Conservation (phyloP, 1,140 invertebrate genomes). For the Gryllus bimaculatus region DNA sequence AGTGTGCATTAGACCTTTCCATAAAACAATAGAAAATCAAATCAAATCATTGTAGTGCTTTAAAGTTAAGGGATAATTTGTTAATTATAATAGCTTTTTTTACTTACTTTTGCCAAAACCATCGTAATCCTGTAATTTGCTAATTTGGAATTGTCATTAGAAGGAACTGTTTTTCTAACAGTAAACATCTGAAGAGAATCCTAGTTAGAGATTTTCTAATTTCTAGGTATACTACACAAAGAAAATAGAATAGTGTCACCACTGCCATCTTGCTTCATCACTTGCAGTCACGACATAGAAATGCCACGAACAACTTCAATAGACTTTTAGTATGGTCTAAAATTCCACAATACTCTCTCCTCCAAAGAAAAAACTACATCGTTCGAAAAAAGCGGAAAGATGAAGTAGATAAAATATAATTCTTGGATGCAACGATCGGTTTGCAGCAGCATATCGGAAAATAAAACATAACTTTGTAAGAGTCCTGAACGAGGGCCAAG, state of each 20-base stretch:
- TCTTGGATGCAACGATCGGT: not conserved
- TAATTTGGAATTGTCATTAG: not conserved
- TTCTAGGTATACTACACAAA: not conserved
- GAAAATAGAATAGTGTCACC: constrained; percentile 11
- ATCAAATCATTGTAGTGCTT: not conserved
- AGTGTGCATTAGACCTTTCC: not conserved
- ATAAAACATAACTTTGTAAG: not conserved
- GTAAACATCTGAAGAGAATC: not conserved
- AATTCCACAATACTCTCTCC: not conserved
- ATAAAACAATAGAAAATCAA: not conserved
- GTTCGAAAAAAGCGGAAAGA: not conserved
- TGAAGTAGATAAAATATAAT: not conserved
- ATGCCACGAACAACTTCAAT: constrained; percentile 7
- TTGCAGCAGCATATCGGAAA: not conserved
- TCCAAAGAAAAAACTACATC: constrained; percentile 5
- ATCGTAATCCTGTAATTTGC: not conserved
- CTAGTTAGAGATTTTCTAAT: not conserved
- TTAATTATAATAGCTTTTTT: not conserved
- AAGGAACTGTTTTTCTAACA: not conserved
- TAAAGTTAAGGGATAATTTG: not conserved
- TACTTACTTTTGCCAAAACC: constrained; percentile 4
- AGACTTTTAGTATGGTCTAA: not conserved
- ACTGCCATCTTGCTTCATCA: constrained; percentile 18
- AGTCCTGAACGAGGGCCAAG: not conserved
- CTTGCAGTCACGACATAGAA: constrained; percentile 14